phyloP scores from a whole-genome alignment of 2,113 vertebrate species.

The Merops nubicus region DNA sequence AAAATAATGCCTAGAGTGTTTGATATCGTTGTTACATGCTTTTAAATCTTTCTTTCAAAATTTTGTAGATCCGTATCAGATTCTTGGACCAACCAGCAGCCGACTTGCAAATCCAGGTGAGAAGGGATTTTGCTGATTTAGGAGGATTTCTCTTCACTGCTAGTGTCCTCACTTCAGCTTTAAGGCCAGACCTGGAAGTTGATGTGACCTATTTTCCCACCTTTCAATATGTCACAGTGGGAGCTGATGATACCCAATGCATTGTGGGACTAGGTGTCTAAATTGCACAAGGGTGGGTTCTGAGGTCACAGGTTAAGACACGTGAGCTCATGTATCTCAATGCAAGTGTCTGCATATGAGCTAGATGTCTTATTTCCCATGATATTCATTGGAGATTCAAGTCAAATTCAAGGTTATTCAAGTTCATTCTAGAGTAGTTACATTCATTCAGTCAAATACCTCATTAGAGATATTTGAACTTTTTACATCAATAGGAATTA shows the following conservation, averaged over 20 bases:
- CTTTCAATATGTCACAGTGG: background rate
- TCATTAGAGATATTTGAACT: background rate
- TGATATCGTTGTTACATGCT: background rate
- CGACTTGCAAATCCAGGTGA: constrained; percentile 98
- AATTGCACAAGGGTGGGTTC: background rate
- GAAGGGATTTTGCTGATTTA: constrained; percentile 17
- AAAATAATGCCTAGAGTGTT: background rate
- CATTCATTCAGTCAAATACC: background rate
- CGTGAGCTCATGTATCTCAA: background rate
- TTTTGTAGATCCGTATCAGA: constrained; percentile 92
- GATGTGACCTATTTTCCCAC: background rate
- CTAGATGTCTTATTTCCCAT: background rate
- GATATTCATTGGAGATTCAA: background rate
- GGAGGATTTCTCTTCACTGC: background rate
- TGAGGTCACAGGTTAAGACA: background rate
- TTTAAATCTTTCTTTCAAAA: background rate
- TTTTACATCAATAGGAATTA: background rate
- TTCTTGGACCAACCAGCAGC: constrained; percentile 94
- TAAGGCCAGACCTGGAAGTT: background rate
- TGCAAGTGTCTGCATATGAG: background rate
- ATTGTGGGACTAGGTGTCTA: background rate
- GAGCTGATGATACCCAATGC: background rate
- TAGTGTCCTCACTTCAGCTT: background rate
- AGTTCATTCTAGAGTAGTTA: background rate
- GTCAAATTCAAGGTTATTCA: background rate